Base-by-base conservation (phyloP, 2,888 invertebrate species). In the Tupiocoris notatus region DNA sequence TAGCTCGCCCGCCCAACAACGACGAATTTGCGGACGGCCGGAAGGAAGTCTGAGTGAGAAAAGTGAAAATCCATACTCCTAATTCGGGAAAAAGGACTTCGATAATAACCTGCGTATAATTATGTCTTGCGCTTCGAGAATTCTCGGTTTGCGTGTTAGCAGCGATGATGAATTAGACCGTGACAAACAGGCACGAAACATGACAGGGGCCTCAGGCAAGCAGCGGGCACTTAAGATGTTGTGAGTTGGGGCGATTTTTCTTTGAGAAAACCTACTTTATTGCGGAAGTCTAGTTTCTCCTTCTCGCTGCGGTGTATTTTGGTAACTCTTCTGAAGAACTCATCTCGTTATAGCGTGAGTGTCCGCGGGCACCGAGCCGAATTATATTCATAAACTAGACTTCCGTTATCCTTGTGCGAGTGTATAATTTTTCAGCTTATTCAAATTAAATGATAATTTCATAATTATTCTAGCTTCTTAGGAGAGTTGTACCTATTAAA, bases 101-200 rank as follows among this genome's bases (percentile, higher is more conserved):
- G 7, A 61, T 62, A 61, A 71, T 57, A 71, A 61, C 57, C 21
- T 57, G 24, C 71, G 61, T 71, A 39, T 39, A 71, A 71, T 71
- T 71, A 62, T 59, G 61, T 71, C 61, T 39, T 62, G 62, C 61
- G 39, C 39, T 39, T 39, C 12, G 56, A 39, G 25, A 71, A 71
- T 71, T 62, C 61, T 20, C 39, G 12, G 71, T 61, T 71, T 71
- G 71, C 71, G 71, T 71, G 71, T 20, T n/a, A 24, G 18, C 12
- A 39, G 20, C 61, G 71, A 71, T 71, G 71, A 71, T 71, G 71
- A 71, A 71, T 71, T 71, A 62, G 71, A 39, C 24, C 71, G 71
- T 71, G 71, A 71, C 71, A 71, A 71, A 71, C 71, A 61, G 62
- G 71, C 62, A 25, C 21, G 61, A 22, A 57, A 22, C 71, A 71